phyloP scores from a whole-genome alignment of 2,797 vertebrate genomes.

The Sandelia bainsii region DNA sequence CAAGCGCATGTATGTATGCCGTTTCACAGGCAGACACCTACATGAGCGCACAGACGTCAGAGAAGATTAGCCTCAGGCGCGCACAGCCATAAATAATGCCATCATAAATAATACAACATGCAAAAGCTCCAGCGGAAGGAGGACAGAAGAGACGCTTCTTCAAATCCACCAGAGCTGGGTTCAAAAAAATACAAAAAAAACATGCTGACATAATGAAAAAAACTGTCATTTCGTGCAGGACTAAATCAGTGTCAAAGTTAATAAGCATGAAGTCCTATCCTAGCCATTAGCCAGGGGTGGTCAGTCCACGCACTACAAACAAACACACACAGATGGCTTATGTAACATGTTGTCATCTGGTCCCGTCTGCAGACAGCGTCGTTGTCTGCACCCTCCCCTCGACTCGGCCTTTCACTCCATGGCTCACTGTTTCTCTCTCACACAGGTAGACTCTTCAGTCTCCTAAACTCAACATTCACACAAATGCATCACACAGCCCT shows the following conservation, averaged over 20 bases:
- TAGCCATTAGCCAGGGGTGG: slow-evolving; percentile 11
- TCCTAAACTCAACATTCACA: slow-evolving; percentile 1
- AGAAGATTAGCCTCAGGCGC: slow-evolving; percentile 46
- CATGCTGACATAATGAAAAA: slow-evolving; percentile 9
- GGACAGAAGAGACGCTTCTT: slow-evolving; percentile 11
- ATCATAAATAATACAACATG: slow-evolving; percentile 66
- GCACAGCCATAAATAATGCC: slow-evolving; percentile 48
- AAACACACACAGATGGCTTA: slow-evolving; percentile 34
- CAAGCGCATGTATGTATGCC: neutral
- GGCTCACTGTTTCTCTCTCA: neutral
- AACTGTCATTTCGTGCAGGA: neutral
- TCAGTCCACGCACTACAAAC: slow-evolving; percentile 18
- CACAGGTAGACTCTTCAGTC: neutral
- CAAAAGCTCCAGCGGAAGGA: slow-evolving; percentile 45
- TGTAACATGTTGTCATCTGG: slow-evolving; percentile 54
- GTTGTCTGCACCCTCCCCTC: slow-evolving; percentile 51
- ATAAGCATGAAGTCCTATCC: slow-evolving; percentile 33
- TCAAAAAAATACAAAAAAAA: neutral
- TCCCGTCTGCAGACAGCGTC: slow-evolving; percentile 51
- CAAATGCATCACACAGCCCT: slow-evolving; percentile 10
- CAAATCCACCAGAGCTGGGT: neutral
- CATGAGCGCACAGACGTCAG: slow-evolving; percentile 33
- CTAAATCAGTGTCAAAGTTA: slow-evolving; percentile 26
- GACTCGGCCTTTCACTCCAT: neutral
- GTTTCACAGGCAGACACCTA: slow-evolving; percentile 33